These are phyloP conservation scores for Asteroscopus sphinx DNA, from an alignment of 2,888 invertebrate species.

Conservation along the genomic window DNA sequence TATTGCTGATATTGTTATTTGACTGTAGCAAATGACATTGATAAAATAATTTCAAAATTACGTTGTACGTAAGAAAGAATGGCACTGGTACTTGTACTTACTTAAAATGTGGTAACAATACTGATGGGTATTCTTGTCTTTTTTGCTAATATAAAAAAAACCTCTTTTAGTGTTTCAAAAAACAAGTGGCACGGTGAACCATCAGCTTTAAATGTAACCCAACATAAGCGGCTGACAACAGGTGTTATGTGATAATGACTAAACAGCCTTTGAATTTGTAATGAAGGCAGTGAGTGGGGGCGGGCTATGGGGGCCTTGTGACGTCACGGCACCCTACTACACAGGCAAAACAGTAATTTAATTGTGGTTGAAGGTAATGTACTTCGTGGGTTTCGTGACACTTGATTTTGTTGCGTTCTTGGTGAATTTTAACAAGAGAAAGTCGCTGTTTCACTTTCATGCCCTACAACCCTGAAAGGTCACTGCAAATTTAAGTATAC, in stretches of 20 bases:
- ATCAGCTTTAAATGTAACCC: slow-evolving; percentile 56
- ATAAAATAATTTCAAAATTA: too few species aligned
- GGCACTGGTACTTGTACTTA: too few species aligned
- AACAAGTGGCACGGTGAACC: slow-evolving; percentile 41
- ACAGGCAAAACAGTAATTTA: slow-evolving; percentile 50
- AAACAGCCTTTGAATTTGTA: slow-evolving; percentile 86
- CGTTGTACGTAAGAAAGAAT: too few species aligned
- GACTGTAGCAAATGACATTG: too few species aligned
- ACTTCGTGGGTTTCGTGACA: slow-evolving; percentile 15
- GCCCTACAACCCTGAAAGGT: too few species aligned
- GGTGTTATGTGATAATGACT: slow-evolving; percentile 87
- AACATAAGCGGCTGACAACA: slow-evolving; percentile 77
- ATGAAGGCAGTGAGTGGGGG: slow-evolving; percentile 78
- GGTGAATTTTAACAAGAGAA: too few species aligned
- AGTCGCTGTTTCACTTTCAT: too few species aligned
- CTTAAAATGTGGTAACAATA: too few species aligned
- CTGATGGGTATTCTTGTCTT: not conserved
- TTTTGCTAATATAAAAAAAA: too few species aligned
- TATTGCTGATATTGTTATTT: too few species aligned
- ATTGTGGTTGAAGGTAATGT: slow-evolving; percentile 30
- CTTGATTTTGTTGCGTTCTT: slow-evolving; percentile 26
- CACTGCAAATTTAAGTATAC: too few species aligned
- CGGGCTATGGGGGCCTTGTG: slow-evolving; percentile 59
- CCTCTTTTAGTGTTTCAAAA: too few species aligned
- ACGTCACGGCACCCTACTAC: slow-evolving; percentile 61